These are phyloP conservation scores for Amazona ochrocephala DNA, from an alignment of 2,797 vertebrate species.

Conservation along the genomic window DNA sequence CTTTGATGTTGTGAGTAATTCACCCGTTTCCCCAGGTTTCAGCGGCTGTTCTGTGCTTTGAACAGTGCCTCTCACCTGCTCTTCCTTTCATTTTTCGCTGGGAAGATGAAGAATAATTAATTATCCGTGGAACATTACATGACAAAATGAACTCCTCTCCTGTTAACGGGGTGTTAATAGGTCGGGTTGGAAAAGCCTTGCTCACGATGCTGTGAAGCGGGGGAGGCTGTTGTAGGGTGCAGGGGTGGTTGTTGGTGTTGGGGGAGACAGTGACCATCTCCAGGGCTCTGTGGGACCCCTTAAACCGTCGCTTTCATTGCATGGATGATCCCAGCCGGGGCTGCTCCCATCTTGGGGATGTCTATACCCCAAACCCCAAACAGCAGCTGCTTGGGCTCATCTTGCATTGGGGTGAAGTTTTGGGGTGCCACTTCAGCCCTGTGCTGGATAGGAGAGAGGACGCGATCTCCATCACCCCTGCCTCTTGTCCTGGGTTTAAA, in stretches of 20 bases:
- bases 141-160: constrained; percentile 40
- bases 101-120: constrained; percentile 63
- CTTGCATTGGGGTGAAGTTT: not conserved
- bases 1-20: constrained; percentile 60
- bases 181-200: fast-evolving
- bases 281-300: not conserved
- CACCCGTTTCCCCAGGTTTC: constrained; percentile 23
- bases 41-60: not conserved
- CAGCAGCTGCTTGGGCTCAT: not conserved
- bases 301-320: not conserved
- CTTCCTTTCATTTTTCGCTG: not conserved
- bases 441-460: not conserved
- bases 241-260: fast-evolving
- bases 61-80: constrained; percentile 38
- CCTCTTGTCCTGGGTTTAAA: not conserved
- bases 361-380: not conserved
- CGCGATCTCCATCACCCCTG: not conserved
- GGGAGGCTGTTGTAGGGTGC: not conserved
- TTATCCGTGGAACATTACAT: constrained; percentile 61
- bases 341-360: fast-evolving
- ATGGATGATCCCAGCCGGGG: fast-evolving
- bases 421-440: fast-evolving
- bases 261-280: not conserved
- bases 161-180: not conserved
- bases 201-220: fast-evolving